Conservation (phyloP, 2,113 vertebrate genomes). For the Phalacrocorax brasilianus region DNA sequence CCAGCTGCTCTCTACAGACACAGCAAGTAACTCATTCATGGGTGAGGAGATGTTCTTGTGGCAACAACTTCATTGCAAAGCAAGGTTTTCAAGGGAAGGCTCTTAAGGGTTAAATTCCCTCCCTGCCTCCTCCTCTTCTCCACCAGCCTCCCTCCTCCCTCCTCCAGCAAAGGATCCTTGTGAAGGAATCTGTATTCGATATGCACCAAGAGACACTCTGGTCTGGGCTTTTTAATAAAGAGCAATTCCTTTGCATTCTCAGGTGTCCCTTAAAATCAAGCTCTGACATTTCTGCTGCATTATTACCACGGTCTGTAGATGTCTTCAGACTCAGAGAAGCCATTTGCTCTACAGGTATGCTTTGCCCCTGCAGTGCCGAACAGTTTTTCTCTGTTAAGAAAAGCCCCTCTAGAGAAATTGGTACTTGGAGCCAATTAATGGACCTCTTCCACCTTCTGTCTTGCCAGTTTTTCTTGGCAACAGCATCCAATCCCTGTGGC, state of each 20-base stretch:
- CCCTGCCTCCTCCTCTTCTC: not conserved
- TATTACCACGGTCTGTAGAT: conserved; percentile 29
- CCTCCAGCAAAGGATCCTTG: not conserved
- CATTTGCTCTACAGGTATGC: conserved; percentile 25
- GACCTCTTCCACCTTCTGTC: conserved; percentile 19
- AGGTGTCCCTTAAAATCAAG: conserved; percentile 41
- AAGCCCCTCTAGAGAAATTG: conserved; percentile 6
- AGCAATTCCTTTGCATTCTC: conserved; percentile 53
- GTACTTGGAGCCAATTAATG: conserved; percentile 23
- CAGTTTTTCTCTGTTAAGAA: conserved; percentile 18
- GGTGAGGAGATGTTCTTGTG: not conserved
- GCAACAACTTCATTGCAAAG: not conserved
- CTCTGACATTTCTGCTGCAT: conserved; percentile 13
- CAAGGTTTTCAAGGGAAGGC: not conserved
- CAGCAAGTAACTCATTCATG: rapidly evolving
- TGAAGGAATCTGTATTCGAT: not conserved
- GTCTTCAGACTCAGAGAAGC: conserved; percentile 29
- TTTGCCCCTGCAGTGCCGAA: not conserved
- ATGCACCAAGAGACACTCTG: conserved; percentile 6
- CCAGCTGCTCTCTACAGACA: not conserved
- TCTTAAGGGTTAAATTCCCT: conserved; percentile 36
- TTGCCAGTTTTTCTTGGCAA: conserved; percentile 55
- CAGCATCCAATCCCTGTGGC: not conserved
- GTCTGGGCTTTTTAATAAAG: conserved; percentile 52
- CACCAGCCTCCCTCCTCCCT: not conserved